Evolutionary conservation across 2,113 vertebrate genomes (phyloP).

Genomic region (Aix galericulata): DNA sequence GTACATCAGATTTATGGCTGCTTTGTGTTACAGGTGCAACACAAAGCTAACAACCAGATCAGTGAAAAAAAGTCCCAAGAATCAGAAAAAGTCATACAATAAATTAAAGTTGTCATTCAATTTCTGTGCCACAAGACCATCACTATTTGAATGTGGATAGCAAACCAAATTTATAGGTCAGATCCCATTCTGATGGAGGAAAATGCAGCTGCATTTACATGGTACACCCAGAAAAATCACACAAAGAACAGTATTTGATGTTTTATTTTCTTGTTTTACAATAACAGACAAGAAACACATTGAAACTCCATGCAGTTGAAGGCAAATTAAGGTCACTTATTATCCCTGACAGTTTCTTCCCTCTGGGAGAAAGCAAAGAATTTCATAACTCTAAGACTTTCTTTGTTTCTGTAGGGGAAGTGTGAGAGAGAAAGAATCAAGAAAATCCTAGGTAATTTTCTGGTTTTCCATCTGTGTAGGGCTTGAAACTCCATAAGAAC

Average conservation of each 20-base stretch:
- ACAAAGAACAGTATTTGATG: not conserved
- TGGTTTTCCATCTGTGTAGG: not conserved
- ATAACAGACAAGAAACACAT: not conserved
- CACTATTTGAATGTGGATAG: not conserved
- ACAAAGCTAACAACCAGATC: not conserved
- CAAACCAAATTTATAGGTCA: not conserved
- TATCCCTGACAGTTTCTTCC: not conserved
- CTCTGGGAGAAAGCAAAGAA: not conserved
- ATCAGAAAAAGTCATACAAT: not conserved
- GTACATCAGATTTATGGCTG: constrained; percentile 43
- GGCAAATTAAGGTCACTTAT: not conserved
- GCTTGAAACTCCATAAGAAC: not conserved
- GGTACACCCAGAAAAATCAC: not conserved
- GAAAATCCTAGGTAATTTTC: not conserved
- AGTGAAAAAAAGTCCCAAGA: not conserved
- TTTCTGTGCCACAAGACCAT: not conserved
- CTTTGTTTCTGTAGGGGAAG: not conserved
- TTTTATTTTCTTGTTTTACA: constrained; percentile 3
- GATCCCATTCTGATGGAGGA: not conserved
- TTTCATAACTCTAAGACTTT: not conserved
- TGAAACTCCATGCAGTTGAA: not conserved
- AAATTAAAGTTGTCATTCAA: not conserved
- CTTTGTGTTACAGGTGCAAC: constrained; percentile 1
- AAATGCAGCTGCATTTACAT: constrained; percentile 29
- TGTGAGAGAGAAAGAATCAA: not conserved